Percentiles rank a stretch among this genome's conserved stretches.
phyloP scores from a whole-genome alignment of 1,140 invertebrate genomes.

The Octopus sinensis region DNA sequence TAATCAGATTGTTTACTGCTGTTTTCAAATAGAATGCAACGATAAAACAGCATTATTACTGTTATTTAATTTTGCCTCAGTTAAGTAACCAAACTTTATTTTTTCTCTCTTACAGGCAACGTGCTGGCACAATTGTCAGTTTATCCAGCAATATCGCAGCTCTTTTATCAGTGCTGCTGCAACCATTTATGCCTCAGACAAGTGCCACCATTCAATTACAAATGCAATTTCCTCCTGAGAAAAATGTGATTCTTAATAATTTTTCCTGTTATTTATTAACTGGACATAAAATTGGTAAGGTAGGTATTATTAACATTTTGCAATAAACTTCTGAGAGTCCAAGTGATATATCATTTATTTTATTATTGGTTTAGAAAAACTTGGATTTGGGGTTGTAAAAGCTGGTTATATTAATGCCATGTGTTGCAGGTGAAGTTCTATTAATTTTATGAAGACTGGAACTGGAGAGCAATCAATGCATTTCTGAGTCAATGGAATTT shows the following conservation, averaged over 20 bases:
- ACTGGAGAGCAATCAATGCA: no score
- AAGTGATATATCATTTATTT: no score
- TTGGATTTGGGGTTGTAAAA: no score
- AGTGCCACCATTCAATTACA: constrained; percentile 70
- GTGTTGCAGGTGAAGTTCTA: no score
- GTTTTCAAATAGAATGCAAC: not conserved
- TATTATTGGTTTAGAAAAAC: no score
- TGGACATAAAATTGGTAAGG: constrained; percentile 87
- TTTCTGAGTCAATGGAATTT: not conserved
- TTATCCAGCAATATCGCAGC: constrained; percentile 82
- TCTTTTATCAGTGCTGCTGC: constrained; percentile 76
- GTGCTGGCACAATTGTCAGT: constrained; percentile 81
- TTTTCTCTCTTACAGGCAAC: constrained; percentile 61
- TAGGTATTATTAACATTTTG: constrained; percentile 38
- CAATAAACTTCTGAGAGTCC: no score
- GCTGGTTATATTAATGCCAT: no score
- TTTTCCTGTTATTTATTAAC: constrained; percentile 68
- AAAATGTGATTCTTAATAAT: constrained; percentile 63
- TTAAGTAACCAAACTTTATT: not conserved
- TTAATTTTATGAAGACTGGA: no score
- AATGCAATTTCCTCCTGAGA: constrained; percentile 64
- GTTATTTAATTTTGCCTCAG: no score
- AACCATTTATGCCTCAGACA: constrained; percentile 89
- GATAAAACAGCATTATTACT: no score
- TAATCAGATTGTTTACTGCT: not conserved